These are phyloP conservation scores for Drosophila dives DNA, from an alignment of 2,888 invertebrate species.

Conservation along the genomic window DNA sequence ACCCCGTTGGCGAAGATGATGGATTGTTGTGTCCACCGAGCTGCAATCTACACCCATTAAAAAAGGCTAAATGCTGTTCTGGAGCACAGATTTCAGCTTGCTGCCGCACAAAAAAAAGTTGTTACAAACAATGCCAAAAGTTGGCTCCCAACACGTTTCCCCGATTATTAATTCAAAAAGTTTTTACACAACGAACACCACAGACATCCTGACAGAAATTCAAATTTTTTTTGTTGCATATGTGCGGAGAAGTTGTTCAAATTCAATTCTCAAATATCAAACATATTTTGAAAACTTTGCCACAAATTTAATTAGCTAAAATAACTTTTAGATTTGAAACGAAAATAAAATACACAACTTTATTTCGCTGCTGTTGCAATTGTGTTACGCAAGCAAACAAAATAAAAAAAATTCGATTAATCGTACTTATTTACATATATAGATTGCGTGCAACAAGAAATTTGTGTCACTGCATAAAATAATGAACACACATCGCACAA, in stretches of 20 bases:
- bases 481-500: constrained; percentile 25
- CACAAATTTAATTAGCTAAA: neutral
- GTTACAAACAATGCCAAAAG: constrained; percentile 24
- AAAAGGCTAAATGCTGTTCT: constrained; percentile 38
- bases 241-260: neutral
- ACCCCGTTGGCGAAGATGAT: constrained; percentile 41
- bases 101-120: constrained; percentile 1
- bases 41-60: constrained; percentile 15
- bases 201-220: neutral
- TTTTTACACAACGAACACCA: constrained; percentile 45
- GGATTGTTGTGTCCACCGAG: constrained; percentile 37
- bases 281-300: neutral
- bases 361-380: constrained; percentile 6
- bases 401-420: neutral
- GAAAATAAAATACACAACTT: neutral
- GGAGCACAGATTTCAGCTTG: constrained; percentile 44
- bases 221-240: constrained; percentile 1
- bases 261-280: neutral
- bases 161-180: constrained; percentile 55
- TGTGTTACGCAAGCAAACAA: constrained; percentile 36
- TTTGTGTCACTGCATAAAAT: constrained; percentile 22
- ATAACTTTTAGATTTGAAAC: neutral
- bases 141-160: constrained; percentile 29
- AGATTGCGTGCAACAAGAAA: constrained; percentile 20
- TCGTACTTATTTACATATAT: neutral